These are phyloP conservation scores for Sciurus vulgaris DNA, from an alignment of 2,797 vertebrate species.

Conservation along the genomic window DNA sequence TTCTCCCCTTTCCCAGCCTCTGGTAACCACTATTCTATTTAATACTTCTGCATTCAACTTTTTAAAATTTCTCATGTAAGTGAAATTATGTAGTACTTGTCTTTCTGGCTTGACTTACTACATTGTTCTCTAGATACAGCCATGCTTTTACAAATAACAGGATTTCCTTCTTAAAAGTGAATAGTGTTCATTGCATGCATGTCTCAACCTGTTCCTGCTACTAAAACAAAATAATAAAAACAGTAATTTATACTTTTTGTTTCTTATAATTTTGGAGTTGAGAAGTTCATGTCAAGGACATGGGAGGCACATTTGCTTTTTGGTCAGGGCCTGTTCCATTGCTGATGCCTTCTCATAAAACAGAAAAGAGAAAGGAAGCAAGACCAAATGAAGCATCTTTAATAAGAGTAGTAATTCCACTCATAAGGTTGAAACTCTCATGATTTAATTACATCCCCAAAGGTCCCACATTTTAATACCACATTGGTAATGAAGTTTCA, in stretches of 20 bases:
- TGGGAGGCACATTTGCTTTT: background rate
- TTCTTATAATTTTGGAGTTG: background rate
- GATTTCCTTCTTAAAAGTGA: background rate
- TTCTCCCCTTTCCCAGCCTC: too few species aligned
- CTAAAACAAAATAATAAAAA: background rate
- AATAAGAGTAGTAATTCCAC: background rate
- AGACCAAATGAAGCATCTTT: too few species aligned
- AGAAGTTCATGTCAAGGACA: background rate
- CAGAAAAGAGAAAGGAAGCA: background rate
- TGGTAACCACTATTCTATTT: background rate
- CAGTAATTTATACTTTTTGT: background rate
- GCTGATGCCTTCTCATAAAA: background rate
- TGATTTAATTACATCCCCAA: background rate
- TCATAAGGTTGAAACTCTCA: background rate
- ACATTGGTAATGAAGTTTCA: background rate
- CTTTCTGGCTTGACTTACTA: background rate
- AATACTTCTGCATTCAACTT: too few species aligned
- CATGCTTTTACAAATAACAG: background rate
- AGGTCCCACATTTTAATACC: background rate
- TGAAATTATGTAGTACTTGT: background rate
- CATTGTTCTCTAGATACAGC: background rate
- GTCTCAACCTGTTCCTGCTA: background rate
- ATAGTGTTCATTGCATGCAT: background rate
- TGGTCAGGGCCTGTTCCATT: background rate
- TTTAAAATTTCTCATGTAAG: background rate